Evolutionary conservation across 2,888 invertebrate species (phyloP), one percentile per base, ranked within the genome.

Genomic region (Sicus ferrugineus): DNA sequence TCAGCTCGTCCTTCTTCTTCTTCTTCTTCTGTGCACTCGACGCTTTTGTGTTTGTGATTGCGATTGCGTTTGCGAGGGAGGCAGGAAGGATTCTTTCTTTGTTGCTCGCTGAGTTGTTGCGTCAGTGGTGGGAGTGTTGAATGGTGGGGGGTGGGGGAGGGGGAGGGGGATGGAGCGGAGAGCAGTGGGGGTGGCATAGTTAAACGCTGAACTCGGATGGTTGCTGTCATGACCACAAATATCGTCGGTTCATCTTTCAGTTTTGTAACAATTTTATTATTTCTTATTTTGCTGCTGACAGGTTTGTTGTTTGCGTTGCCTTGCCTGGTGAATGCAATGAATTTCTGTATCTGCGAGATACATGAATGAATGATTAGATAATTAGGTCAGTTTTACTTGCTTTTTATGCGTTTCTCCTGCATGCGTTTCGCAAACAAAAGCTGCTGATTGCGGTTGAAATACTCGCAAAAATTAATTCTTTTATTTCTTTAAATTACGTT

Each of bases 201-300:
- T 19, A 46, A 46, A 46, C 14, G 34, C 30, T 16, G 34, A 30
- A 52, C 50, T 48, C 16, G 19, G 14, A 52, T 61, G 21, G 11
- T 30, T n/a, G 68, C 71, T 71, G 71, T 71, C 71, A 69, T 66
- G 63, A 63, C 67, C 71, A 69, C 52, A 5, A 69, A 23, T 66
- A 14, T 62, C 31, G 42, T 19, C n/a, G 19, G 56, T 34, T 59
- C 42, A 19, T 50, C 61, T 64, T 11, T 50, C 50, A 16, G 38
- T 58, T 66, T 30, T 52, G 52, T 59, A 31, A 38, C 30, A 63
- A 19, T 66, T 56, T 30, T 64, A 38, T 70, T 42, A 16, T 42
- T 14, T 54, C 42, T 28, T 68, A 21, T 58, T n/a, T 48, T 59
- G 59, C 46, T 61, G 34, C 28, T 59, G 64, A 66, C 48, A 65